Base-by-base conservation (phyloP, 2,888 invertebrate species). In the Tenthredo distinguenda region DNA sequence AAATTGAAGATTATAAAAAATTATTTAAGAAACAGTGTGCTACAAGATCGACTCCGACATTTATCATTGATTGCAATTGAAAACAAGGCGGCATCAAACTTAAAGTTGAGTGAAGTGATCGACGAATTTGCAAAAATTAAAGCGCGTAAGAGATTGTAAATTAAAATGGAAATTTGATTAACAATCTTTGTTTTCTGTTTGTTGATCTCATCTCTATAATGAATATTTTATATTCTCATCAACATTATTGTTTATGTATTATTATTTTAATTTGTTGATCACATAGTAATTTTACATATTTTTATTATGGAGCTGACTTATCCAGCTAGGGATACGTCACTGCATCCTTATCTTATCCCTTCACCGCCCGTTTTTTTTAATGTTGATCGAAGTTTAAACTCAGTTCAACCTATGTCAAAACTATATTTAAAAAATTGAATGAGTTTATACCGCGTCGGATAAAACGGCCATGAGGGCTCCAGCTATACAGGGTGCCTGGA, bases 81-180 rank as follows among this genome's bases (percentile, higher is more conserved):
- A 85, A 68, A 85, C 47, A 72, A 86, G 72, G 62, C 84, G 21
- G 85, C 88, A 50, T 84, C 77, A 84, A 86, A 58, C 76, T 74
- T 86, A 62, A 84, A 87, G 43, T 85, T 87, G 37, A 85, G 47
- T 72, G 84, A 86, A 79, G 21, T 88, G n/a, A 87, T 88, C n/a
- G 82, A 87, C 26, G 40, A 31, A 47, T 87, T 86, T 84, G 86
- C 85, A 15, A 85, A 85, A 81, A 82, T 79, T 76, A 87, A 87
- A 86, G 86, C 86, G 47, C 85, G 85, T 6, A 74, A 50, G 55
- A 31, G 55, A 77, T 7, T 77, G 26, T 50, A 7, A 43, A 74
- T 40, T 37, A 0, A 21, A 74, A 21, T n/a, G n/a, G n/a, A n/a
- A 43, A 74, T 74, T 26, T 40, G 15, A 43, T n/a, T n/a, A n/a